Evolutionary conservation across 2,113 vertebrate species (phyloP).

Genomic region (Oophaga pumilio): DNA sequence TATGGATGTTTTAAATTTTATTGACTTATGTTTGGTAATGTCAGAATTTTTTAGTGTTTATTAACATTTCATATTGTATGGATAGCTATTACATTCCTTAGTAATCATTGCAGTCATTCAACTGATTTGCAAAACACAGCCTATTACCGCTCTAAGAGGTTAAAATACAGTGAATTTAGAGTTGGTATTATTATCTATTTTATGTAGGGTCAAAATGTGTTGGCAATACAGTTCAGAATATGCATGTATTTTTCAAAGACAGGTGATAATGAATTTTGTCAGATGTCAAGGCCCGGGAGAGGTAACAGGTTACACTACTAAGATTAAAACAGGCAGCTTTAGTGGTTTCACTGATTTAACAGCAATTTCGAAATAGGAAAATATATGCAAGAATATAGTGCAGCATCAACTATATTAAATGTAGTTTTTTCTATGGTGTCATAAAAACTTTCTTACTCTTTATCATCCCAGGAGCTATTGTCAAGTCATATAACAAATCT

Average conservation of each 20-base stretch:
- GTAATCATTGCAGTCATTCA: neutral
- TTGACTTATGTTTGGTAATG: neutral
- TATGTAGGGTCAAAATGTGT: neutral
- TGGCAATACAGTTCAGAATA: neutral
- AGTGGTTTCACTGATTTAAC: neutral
- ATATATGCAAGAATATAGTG: constrained; percentile 11
- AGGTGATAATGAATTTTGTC: constrained; percentile 30
- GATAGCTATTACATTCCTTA: neutral
- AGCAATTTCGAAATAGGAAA: neutral
- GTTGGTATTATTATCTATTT: neutral
- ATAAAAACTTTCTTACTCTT: neutral
- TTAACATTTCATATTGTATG: neutral
- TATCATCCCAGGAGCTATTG: neutral
- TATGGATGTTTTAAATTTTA: too few relatives aligned
- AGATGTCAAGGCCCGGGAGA: constrained; percentile 11
- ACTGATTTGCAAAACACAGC: neutral
- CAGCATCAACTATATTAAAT: constrained; percentile 1
- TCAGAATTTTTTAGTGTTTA: neutral
- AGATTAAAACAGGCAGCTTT: constrained; percentile 25
- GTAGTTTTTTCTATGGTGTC: neutral
- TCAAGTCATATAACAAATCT: neutral
- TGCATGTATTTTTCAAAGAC: neutral
- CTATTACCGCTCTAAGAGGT: neutral
- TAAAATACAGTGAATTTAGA: neutral
- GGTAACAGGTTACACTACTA: constrained; percentile 5